Evolutionary conservation across 2,888 invertebrate species (phyloP).

Genomic region (Proisotoma minuta): DNA sequence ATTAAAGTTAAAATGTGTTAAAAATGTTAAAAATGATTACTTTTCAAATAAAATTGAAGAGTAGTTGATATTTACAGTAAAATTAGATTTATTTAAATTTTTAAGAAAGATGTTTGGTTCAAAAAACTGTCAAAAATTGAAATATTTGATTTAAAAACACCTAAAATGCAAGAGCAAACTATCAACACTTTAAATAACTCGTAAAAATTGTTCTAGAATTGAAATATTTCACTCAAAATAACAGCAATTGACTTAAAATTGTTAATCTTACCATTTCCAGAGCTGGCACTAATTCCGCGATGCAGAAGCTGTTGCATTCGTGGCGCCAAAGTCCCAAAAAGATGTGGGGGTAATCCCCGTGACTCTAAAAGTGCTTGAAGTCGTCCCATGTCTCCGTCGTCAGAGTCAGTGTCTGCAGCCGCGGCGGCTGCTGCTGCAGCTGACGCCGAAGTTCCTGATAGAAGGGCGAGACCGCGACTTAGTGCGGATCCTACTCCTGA

Average conservation of each 20-base stretch:
- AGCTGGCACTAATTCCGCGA: constrained; percentile 84
- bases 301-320: constrained; percentile 94
- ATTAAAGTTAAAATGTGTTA: constrained; percentile 1
- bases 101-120: too few relatives aligned
- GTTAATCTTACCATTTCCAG: constrained; percentile 59
- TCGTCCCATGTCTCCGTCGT: constrained; percentile 92
- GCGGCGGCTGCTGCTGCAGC: constrained; percentile 52
- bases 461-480: too few relatives aligned
- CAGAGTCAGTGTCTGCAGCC: constrained; percentile 59
- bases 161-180: too few relatives aligned
- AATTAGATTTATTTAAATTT: too few relatives aligned
- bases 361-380: constrained; percentile 91
- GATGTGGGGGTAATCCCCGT: constrained; percentile 89
- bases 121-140: too few relatives aligned
- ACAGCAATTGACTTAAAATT: too few relatives aligned
- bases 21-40: background rate
- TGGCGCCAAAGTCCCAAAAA: constrained; percentile 91
- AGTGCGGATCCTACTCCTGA: background rate
- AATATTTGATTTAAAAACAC: too few relatives aligned
- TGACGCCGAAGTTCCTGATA: too few relatives aligned
- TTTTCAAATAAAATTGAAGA: background rate
- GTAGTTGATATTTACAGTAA: too few relatives aligned
- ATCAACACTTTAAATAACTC: too few relatives aligned
- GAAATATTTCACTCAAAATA: too few relatives aligned
- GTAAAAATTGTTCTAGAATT: too few relatives aligned